Evolutionary conservation across 2,888 invertebrate genomes (phyloP), one percentile per base, ranked within the genome.

Genomic region (Euzophera pinguis): DNA sequence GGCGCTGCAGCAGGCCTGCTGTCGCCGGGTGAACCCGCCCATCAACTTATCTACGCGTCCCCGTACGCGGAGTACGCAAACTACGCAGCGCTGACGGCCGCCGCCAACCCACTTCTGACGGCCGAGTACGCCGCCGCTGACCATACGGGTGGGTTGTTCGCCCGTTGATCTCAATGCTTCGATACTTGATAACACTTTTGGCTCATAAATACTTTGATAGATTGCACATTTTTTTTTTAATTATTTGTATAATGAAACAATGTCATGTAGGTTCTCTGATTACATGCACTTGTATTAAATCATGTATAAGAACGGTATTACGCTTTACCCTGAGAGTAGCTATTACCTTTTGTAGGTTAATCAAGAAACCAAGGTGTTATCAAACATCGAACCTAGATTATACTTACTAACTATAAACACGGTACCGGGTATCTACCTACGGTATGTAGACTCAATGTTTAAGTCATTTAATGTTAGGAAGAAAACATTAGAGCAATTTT

Each of bases 121-220:
- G 93, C 90, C 68, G 95, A 96, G 86, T 96, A 96, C 92, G 94
- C 95, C 68, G 66, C 89, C 55, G 95, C 97, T 79, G 97, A 97
- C 92, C 96, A 97, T 93, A 95, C 96, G 93, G 97, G 97, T 97
- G 97, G 97, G 97, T 90, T 91, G 80, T 92, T 91, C 90, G 89
- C 90, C 84, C 90, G 90, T 87, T 90, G 78, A 90, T 80, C 61
- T 65, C 61, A 65, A 64, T 59, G 57, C 45, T 57, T 52, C 61
- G 69, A 61, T 64, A 64, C 76, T 79, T 75, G 79, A 74, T 78
- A 75, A 74, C 73, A 60, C 60, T 59, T 49, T 13, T 13, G 8
- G n/a, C n/a, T n/a, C n/a, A n/a, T n/a, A n/a, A n/a, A n/a, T n/a
- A n/a, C n/a, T n/a, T n/a, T n/a, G n/a, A n/a, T n/a, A n/a, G n/a